Conservation (phyloP, 2,113 vertebrate species). For the Paracyprichromis sp. region DNA sequence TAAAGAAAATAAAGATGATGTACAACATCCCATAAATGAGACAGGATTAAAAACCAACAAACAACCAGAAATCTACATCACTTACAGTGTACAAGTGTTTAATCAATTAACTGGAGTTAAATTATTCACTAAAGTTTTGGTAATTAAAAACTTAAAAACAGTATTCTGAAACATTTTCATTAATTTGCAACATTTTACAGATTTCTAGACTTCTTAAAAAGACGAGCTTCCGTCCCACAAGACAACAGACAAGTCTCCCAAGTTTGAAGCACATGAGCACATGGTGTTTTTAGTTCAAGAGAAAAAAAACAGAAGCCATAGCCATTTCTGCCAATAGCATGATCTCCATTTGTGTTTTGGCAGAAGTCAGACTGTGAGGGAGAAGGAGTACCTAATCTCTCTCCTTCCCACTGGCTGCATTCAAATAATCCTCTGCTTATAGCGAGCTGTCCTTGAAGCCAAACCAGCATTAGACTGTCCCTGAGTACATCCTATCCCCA, state of each 20-base stretch:
- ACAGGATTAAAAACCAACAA: background rate
- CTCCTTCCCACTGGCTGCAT: constrained; percentile 40
- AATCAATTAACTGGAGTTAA: background rate
- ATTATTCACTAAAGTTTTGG: background rate
- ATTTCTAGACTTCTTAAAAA: background rate
- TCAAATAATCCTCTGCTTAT: constrained; percentile 55
- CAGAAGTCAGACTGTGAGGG: constrained; percentile 12
- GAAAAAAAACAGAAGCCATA: background rate
- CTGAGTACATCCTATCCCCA: constrained; percentile 56
- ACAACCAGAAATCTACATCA: background rate
- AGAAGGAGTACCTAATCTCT: constrained; percentile 21
- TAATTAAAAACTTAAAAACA: background rate
- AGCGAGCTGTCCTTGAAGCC: constrained; percentile 53
- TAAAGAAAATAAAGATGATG: background rate
- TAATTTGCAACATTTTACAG: background rate
- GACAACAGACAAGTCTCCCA: background rate
- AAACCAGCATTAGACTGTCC: constrained; percentile 50
- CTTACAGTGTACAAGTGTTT: background rate
- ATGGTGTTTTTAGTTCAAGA: background rate
- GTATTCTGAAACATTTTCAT: background rate
- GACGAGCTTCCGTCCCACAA: background rate
- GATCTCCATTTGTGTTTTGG: constrained; percentile 26
- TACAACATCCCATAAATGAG: background rate
- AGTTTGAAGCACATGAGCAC: background rate
- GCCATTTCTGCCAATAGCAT: background rate